Base-by-base conservation (phyloP, 2,113 vertebrate species). In the Neopipo cinnamomea region DNA sequence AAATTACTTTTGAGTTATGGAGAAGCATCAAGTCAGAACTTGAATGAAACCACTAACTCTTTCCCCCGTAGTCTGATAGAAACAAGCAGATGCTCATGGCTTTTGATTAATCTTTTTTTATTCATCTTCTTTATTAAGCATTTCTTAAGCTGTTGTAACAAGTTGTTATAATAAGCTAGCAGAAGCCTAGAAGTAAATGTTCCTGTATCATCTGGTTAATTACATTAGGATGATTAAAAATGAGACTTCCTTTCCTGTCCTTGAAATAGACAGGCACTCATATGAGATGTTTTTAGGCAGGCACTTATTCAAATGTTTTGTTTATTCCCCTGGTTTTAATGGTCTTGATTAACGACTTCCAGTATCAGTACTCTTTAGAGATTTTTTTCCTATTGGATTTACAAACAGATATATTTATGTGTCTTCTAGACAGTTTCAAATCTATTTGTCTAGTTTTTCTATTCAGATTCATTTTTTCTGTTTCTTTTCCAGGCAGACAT, bases 161-260 rank as follows among this genome's bases (percentile, higher is more conserved):
- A 27, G 25, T 52, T 52, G 25, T 52, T 52, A 28, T 28, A 49
- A 25, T 25, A 25, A 49, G 49, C 49, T 25, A 72, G 12, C 35
- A 80, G 59, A 83, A 71, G 30, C 41, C 72, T 81, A 61, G 39
- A 83, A 88, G 55, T 63, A 55, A 84, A 52, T 52, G 14, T 73
- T 89, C 39, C 30, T 2, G 0, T 89, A 24, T 86, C 21, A 59
- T 71, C 50, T 78, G 37, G 65, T 93, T 88, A 65, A 78, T 89
- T 91, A 71, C 37, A 73, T 74, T 63, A 66, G 63, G 33, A 19
- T 94, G 52, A 85, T 77, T 93, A 77, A 84, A 97, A 90, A 56
- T 33, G 20, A 21, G 65, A 37, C 42, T 95, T 25, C 17, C 7
- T 70, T 94, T 80, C 70, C 47, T 90, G 44, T 67, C n/a, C 55